A percentile compares a stretch with the other conserved stretches of the same genome.
Conservation (phyloP, 1,140 invertebrate genomes). For the Trichonephila inaurata region DNA sequence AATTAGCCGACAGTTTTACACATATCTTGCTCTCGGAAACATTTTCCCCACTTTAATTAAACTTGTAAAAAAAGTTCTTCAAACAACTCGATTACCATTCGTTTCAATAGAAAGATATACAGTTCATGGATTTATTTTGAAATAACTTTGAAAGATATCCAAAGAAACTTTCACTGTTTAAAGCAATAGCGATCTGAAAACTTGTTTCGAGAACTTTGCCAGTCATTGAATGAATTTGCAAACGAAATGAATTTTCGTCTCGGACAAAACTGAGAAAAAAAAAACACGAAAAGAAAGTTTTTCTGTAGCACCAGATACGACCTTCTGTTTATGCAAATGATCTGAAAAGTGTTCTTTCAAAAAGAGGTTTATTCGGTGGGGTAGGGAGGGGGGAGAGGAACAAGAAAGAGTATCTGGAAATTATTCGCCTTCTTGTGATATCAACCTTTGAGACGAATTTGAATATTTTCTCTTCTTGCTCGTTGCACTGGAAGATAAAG, state of each 20-base stretch:
- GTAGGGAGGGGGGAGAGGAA: background rate
- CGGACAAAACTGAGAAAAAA: background rate
- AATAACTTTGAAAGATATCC: background rate
- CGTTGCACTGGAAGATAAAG: constrained; percentile 18
- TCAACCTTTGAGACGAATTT: constrained; percentile 39
- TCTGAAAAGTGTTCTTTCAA: constrained; percentile 32
- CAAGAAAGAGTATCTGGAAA: constrained; percentile 23
- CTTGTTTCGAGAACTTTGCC: constrained; percentile 8
- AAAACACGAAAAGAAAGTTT: background rate
- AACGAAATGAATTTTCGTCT: constrained; percentile 12
- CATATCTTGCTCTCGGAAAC: no score
- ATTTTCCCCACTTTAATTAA: no score
- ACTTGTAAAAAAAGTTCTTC: no score
- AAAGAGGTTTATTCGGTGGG: background rate
- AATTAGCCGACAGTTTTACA: no score
- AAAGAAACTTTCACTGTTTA: background rate
- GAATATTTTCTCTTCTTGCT: constrained; percentile 33
- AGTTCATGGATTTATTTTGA: background rate
- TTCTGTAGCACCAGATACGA: constrained; percentile 16
- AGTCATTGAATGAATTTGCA: constrained; percentile 34
- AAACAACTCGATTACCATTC: background rate
- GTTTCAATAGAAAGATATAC: background rate
- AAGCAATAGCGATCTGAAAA: background rate
- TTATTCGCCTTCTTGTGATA: constrained; percentile 42
- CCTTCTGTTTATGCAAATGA: constrained; percentile 41